These are phyloP conservation scores for Zaprionus ornatus DNA, from an alignment of 1,140 invertebrate species.

Conservation along the genomic window DNA sequence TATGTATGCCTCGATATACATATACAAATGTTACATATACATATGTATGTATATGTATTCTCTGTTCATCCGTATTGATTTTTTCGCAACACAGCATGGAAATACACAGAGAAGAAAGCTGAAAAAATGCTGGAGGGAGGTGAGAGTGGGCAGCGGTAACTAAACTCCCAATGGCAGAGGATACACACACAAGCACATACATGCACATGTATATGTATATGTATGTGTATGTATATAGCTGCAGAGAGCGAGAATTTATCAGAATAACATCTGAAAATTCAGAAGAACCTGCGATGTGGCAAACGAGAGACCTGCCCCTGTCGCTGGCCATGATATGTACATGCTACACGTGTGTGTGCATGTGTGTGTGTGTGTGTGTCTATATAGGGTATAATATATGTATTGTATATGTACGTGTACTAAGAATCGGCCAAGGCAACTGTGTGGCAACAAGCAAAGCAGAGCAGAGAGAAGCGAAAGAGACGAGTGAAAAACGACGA, in stretches of 20 bases:
- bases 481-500: slow-evolving; percentile 49
- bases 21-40: background rate
- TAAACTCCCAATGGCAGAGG: slow-evolving; percentile 18
- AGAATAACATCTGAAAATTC: slow-evolving; percentile 82
- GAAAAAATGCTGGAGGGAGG: slow-evolving; percentile 36
- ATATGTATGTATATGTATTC: slow-evolving; percentile 28
- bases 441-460: slow-evolving; percentile 23
- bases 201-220: background rate
- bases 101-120: slow-evolving; percentile 56
- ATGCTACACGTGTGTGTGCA: slow-evolving; percentile 18
- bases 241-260: slow-evolving; percentile 72
- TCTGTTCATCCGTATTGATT: slow-evolving; percentile 74
- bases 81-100: slow-evolving; percentile 42
- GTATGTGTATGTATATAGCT: background rate
- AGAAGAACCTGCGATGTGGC: slow-evolving; percentile 68
- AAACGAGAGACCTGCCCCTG: slow-evolving; percentile 10
- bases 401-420: slow-evolving; percentile 36
- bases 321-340: slow-evolving; percentile 35
- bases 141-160: background rate
- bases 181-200: slow-evolving; percentile 12
- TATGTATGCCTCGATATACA: background rate
- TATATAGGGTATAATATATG: slow-evolving; percentile 32
- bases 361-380: slow-evolving; percentile 27
- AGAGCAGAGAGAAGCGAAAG: slow-evolving; percentile 19
- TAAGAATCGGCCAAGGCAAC: slow-evolving; percentile 81